Base-by-base conservation (phyloP, 2,888 invertebrate genomes). In the Imbricaverruca yamaguchii region DNA sequence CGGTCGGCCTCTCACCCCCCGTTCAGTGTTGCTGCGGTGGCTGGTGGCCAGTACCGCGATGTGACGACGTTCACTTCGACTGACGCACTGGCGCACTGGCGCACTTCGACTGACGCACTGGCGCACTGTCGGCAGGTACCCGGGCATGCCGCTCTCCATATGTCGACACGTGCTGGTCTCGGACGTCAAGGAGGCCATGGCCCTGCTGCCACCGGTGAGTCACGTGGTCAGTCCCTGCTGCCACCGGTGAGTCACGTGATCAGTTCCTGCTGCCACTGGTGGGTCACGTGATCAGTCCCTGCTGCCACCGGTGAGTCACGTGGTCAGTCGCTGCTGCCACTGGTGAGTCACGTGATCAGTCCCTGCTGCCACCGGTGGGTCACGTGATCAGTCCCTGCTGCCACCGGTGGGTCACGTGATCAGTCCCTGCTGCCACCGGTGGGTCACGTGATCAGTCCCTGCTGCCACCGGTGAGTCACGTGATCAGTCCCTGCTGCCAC, bases 151-250 rank as follows among this genome's bases (percentile, higher is more conserved):
- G 0, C 88, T 90, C 80, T 92, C 91, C 86, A 90, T 93, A 85
- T 88, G 91, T 79, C 88, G 93, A 55, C 93, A 93, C 86, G 90
- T 93, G 84, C 87, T 93, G 80, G 86, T 93, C n/a, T 91, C 92
- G 0, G 93, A 93, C 85, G 89, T 92, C 79, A 91, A 91, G 85
- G 92, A 92, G 84, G 90, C 92, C 56, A 90, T 90, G 18, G 89
- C 91, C 13, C 87, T 89, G 78, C 85, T 91, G 80, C 89, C 91
- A 69, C 89, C 90, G 87, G 91, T 91, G 87, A 86, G 86, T 85
- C 77, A 81, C 25, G 59, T 23, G 80, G n/a, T 23, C 39, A 77
- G 25, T 39, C 15, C 15, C 4, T 12, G 12, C 18, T 53, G 23
- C 65, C n/a, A 11, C 23, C 23, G n/a, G 18, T 13, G 57, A 57